phyloP scores from a whole-genome alignment of 1,140 invertebrate species.

The Solen grandis region DNA sequence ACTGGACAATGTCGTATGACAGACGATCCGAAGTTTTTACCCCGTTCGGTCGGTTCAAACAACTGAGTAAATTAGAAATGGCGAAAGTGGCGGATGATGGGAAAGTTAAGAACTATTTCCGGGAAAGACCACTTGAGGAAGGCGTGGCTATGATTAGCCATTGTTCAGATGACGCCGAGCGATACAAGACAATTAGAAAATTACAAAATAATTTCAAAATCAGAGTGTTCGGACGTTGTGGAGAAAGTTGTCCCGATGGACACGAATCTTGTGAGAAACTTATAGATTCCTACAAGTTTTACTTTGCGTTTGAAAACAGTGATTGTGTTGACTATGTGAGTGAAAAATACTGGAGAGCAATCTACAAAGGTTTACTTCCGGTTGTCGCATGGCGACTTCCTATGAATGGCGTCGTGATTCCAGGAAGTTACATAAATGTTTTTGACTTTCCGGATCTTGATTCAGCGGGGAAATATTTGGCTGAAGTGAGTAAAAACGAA shows the following conservation, averaged over 20 bases:
- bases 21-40: constrained; percentile 57
- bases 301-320: constrained; percentile 77
- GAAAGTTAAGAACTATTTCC: constrained; percentile 52
- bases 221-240: constrained; percentile 73
- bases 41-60: constrained; percentile 48
- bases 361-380: constrained; percentile 62
- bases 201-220: constrained; percentile 83
- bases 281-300: constrained; percentile 92
- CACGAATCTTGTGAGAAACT: constrained; percentile 59
- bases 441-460: constrained; percentile 12
- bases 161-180: constrained; percentile 82
- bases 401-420: constrained; percentile 11
- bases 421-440: constrained; percentile 19
- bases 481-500: constrained; percentile 7
- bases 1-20: constrained; percentile 64
- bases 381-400: constrained; percentile 53
- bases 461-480: neutral
- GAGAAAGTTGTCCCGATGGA: constrained; percentile 53
- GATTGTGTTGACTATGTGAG: constrained; percentile 77
- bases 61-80: constrained; percentile 20
- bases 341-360: constrained; percentile 75
- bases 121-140: constrained; percentile 74
- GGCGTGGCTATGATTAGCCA: constrained; percentile 85
- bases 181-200: constrained; percentile 82
- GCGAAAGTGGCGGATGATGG: constrained; percentile 27